Evolutionary conservation across 2,888 invertebrate genomes (phyloP).

Genomic region (Cantharis nigra): DNA sequence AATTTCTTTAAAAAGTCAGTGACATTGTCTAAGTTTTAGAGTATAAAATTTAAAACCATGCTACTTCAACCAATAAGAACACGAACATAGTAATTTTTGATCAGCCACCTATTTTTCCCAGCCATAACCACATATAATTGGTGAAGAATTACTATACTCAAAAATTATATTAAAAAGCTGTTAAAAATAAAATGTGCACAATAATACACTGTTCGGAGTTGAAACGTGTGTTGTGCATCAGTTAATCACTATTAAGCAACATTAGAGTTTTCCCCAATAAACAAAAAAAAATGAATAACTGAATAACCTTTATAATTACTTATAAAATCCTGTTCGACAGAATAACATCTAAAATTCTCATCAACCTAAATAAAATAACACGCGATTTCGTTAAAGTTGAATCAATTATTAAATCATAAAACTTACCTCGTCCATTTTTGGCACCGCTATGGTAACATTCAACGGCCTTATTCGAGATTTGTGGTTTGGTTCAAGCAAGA

Average conservation of each 20-base stretch:
- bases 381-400: background rate
- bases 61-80: background rate
- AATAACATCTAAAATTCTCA: constrained; percentile 11
- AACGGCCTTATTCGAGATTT: constrained; percentile 83
- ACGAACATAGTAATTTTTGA: background rate
- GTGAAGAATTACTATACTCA: background rate
- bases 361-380: constrained; percentile 24
- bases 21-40: too few species aligned
- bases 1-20: too few species aligned
- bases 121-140: background rate
- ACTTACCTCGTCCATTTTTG: constrained; percentile 78
- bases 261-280: background rate
- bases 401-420: background rate
- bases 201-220: background rate
- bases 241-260: background rate
- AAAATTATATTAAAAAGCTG: background rate
- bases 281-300: background rate
- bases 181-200: background rate
- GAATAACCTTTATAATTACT: constrained; percentile 3
- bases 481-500: constrained; percentile 83
- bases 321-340: constrained; percentile 11
- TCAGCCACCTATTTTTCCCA: background rate
- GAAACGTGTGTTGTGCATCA: background rate
- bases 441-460: constrained; percentile 87
- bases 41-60: too few species aligned